Percentiles rank a stretch among this genome's conserved stretches.
These are phyloP conservation scores for Metallyticus violacea DNA, from an alignment of 2,888 invertebrate species.

Conservation along the genomic window DNA sequence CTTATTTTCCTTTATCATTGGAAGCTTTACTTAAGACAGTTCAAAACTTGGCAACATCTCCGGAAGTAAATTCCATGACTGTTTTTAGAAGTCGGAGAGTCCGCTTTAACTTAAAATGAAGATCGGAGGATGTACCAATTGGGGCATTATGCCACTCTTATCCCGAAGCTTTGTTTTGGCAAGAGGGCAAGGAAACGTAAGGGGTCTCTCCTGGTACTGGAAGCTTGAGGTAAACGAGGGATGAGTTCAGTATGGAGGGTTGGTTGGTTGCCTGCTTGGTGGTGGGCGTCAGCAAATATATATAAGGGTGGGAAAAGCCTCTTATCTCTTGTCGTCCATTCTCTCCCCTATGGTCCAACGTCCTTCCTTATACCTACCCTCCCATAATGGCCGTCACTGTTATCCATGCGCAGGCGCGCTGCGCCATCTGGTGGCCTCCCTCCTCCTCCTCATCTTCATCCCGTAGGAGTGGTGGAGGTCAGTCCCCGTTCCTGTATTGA, in stretches of 20 bases:
- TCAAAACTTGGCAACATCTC: no score
- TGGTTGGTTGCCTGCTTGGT: background rate
- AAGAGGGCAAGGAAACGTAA: slow-evolving; percentile 10
- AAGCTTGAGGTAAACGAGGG: background rate
- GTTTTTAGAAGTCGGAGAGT: no score
- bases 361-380: background rate
- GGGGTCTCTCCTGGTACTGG: background rate
- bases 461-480: background rate
- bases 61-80: no score
- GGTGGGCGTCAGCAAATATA: slow-evolving; percentile 19
- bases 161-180: slow-evolving; percentile 3
- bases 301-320: background rate
- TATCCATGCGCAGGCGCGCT: slow-evolving; percentile 8
- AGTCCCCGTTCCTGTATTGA: background rate
- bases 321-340: background rate
- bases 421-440: slow-evolving; percentile 5
- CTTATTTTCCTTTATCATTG: no score
- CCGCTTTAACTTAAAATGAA: background rate
- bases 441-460: background rate
- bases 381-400: slow-evolving; percentile 5
- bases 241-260: background rate
- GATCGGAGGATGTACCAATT: background rate
- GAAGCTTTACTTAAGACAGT: no score
- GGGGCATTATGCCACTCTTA: background rate
- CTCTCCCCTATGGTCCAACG: background rate